A percentile compares a stretch with the other conserved stretches of the same genome.
phyloP scores from a whole-genome alignment of 2,797 vertebrate genomes.

The Epinephelus coioides region DNA sequence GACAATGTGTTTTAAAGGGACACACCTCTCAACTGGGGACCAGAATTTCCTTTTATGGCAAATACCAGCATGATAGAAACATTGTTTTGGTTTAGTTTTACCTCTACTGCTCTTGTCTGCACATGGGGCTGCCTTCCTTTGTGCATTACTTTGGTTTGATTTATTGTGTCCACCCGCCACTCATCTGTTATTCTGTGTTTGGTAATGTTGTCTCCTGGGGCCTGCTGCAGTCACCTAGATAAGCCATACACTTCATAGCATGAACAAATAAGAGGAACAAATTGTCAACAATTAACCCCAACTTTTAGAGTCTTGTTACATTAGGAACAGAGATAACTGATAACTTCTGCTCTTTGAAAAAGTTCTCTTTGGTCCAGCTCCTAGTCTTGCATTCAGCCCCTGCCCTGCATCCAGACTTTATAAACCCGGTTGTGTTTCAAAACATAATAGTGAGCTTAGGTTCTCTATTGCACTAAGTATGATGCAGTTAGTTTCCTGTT shows the following conservation, averaged over 20 bases:
- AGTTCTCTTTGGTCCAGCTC: neutral
- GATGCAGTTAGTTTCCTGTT: neutral
- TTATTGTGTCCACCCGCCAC: too few relatives aligned
- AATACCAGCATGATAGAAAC: conserved; percentile 4
- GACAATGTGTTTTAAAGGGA: neutral
- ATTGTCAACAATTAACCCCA: neutral
- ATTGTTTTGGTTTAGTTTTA: conserved; percentile 3
- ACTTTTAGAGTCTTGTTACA: neutral
- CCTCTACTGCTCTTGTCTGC: neutral
- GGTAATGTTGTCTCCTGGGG: neutral
- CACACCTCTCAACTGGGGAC: neutral
- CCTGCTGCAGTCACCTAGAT: neutral
- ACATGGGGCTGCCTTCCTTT: too few relatives aligned
- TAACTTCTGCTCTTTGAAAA: rapidly evolving
- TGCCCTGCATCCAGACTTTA: neutral
- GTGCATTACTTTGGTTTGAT: too few relatives aligned
- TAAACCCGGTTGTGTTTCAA: neutral
- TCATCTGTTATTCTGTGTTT: neutral
- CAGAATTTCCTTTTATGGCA: neutral
- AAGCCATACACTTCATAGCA: neutral
- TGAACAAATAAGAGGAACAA: neutral
- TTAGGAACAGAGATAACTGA: too few relatives aligned
- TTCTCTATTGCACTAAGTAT: neutral
- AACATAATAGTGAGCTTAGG: neutral
- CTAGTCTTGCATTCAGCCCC: neutral